Evolutionary conservation across 2,888 invertebrate species (phyloP).

Genomic region (Dryococelus australis): DNA sequence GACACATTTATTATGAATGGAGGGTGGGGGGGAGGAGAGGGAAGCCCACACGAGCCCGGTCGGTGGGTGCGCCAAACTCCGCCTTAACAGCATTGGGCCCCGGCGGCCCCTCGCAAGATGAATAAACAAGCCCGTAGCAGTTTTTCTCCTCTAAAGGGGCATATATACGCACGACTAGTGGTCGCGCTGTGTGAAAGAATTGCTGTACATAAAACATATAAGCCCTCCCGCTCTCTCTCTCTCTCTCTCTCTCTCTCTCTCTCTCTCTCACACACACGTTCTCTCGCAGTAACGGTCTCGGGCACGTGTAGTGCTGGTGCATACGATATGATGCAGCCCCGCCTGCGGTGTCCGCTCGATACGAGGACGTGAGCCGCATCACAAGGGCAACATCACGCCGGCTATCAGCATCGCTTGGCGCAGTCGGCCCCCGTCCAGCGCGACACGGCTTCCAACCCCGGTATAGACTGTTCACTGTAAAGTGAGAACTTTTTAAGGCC

Average conservation of each 20-base stretch:
- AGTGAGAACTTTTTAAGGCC: no score
- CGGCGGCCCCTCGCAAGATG: neutral
- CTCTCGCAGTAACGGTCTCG: no score
- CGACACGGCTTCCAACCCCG: no score
- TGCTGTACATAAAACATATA: neutral
- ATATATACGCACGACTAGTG: neutral
- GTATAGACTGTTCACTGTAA: no score
- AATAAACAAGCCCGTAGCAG: neutral
- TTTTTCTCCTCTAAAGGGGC: neutral
- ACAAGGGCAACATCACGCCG: no score
- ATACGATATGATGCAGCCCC: neutral
- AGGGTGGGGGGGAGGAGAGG: no score
- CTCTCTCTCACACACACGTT: neutral
- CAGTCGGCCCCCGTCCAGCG: no score
- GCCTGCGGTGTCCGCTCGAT: neutral
- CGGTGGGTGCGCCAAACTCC: neutral
- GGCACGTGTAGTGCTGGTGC: neutral
- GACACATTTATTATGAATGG: neutral
- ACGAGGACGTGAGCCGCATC: neutral
- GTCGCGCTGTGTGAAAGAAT: neutral
- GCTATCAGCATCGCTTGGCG: no score
- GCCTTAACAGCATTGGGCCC: slow-evolving; percentile 2
- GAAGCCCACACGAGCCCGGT: neutral
- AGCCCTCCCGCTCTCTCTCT: neutral
- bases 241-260: neutral